These are phyloP conservation scores for Porites lutea DNA, from an alignment of 64 coral and sea anemone species.

Conservation along the genomic window DNA sequence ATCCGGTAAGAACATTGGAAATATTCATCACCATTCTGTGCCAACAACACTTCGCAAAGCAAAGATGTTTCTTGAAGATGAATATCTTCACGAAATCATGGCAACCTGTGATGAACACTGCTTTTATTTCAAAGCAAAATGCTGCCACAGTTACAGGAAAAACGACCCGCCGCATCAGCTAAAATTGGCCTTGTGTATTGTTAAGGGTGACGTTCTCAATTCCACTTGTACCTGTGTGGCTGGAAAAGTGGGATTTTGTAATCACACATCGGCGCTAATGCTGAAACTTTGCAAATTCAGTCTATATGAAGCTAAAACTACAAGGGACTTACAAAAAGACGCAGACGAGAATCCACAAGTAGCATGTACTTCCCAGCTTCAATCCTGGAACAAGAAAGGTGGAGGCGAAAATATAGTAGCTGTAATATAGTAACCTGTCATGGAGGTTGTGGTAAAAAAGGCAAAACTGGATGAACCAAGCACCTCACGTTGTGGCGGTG, in stretches of 20 bases:
- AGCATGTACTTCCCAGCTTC: slow-evolving; percentile 44
- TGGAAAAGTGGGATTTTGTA: slow-evolving; percentile 28
- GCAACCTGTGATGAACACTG: background rate
- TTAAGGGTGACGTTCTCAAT: background rate
- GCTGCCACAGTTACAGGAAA: slow-evolving; percentile 17
- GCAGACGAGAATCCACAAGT: slow-evolving; percentile 7
- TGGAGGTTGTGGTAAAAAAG: slow-evolving; percentile 56
- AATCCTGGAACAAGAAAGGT: slow-evolving; percentile 50
- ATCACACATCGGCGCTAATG: slow-evolving; percentile 1
- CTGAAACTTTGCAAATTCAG: slow-evolving; percentile 8
- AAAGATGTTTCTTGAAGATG: slow-evolving; percentile 32
- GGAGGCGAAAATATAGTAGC: slow-evolving; percentile 30
- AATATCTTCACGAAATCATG: background rate
- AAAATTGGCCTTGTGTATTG: slow-evolving; percentile 17
- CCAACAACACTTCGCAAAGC: slow-evolving; percentile 42
- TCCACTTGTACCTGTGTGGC: slow-evolving; percentile 1
- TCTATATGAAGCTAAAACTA: slow-evolving; percentile 49
- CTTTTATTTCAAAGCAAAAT: slow-evolving; percentile 18
- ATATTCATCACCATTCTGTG: slow-evolving; percentile 25
- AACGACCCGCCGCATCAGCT: background rate
- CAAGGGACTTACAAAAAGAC: slow-evolving; percentile 20
- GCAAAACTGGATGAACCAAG: slow-evolving; percentile 44
- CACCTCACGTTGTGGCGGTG: background rate
- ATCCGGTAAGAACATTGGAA: slow-evolving; percentile 40
- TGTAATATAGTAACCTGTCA: slow-evolving; percentile 60